Conservation (phyloP, 2,797 vertebrate species). For the Clarias pachynema region DNA sequence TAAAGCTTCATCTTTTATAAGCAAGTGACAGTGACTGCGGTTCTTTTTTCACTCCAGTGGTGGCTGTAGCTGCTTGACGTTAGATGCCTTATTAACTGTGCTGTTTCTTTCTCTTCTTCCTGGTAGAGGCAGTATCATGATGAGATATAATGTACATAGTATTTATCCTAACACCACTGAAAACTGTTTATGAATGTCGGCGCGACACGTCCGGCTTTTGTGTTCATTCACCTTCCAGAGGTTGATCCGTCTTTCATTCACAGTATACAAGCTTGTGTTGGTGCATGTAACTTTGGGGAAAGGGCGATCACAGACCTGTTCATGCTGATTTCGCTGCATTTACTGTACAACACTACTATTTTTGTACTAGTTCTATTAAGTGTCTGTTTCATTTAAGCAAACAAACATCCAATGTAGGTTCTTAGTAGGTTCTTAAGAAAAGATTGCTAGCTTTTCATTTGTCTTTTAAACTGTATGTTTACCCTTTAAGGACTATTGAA, state of each 20-base stretch:
- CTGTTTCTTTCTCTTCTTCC: slow-evolving; percentile 61
- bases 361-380: slow-evolving; percentile 45
- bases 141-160: slow-evolving; percentile 72
- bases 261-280: slow-evolving; percentile 20
- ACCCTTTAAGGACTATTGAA: not conserved
- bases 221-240: slow-evolving; percentile 8
- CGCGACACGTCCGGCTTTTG: slow-evolving; percentile 1
- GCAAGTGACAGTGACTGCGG: slow-evolving; percentile 74
- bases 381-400: slow-evolving; percentile 39
- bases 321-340: slow-evolving; percentile 35
- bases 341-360: slow-evolving; percentile 58
- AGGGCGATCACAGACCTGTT: slow-evolving; percentile 29
- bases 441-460: not conserved
- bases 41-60: slow-evolving; percentile 68
- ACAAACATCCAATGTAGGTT: slow-evolving; percentile 13
- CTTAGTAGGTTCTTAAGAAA: not conserved
- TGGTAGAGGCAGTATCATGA: slow-evolving; percentile 68
- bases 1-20: slow-evolving; percentile 71
- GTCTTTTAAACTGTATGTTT: not conserved
- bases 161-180: slow-evolving; percentile 74
- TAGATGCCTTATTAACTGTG: slow-evolving; percentile 83
- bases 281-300: slow-evolving; percentile 33
- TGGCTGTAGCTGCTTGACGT: slow-evolving; percentile 73
- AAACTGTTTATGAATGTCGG: slow-evolving; percentile 54
- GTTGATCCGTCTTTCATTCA: not conserved